A percentile compares a stretch with the other conserved stretches of the same genome.
phyloP scores from a whole-genome alignment of 2,113 vertebrate species.

The Pedionomus torquatus region DNA sequence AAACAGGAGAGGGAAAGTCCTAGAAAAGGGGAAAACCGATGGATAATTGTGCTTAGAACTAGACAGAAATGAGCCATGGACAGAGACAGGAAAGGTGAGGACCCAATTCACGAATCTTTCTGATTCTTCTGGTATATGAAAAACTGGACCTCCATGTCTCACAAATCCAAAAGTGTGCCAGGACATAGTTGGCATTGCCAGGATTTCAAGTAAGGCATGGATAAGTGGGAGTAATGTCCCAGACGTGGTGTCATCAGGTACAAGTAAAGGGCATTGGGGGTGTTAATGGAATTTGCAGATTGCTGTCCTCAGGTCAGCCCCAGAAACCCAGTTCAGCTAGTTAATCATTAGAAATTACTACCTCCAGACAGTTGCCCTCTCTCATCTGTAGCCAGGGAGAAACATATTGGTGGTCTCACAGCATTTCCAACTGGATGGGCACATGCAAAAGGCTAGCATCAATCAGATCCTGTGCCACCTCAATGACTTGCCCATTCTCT shows the following conservation, averaged over 20 bases:
- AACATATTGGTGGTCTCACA: not conserved
- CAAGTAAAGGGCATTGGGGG: not conserved
- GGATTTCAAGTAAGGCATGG: not conserved
- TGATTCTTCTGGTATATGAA: not conserved
- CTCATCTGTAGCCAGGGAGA: not conserved
- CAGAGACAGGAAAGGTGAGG: not conserved
- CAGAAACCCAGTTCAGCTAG: not conserved
- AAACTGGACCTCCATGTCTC: not conserved
- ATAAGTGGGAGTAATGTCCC: not conserved
- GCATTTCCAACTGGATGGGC: not conserved
- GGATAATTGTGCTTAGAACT: not conserved
- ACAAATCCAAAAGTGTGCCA: not conserved
- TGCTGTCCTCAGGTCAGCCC: not conserved
- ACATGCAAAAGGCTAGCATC: not conserved
- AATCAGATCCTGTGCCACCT: not conserved
- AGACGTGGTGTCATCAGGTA: not conserved
- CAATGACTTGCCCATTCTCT: not conserved
- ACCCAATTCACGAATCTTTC: not conserved
- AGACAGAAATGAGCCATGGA: not conserved
- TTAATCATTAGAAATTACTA: slow-evolving; percentile 60
- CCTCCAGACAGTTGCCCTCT: not conserved
- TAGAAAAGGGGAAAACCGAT: not conserved
- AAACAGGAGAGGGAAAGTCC: not conserved
- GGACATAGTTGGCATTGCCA: not conserved
- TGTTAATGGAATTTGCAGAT: not conserved